phyloP scores from a whole-genome alignment of 2,888 invertebrate species.

The Hypolimnas misippus region DNA sequence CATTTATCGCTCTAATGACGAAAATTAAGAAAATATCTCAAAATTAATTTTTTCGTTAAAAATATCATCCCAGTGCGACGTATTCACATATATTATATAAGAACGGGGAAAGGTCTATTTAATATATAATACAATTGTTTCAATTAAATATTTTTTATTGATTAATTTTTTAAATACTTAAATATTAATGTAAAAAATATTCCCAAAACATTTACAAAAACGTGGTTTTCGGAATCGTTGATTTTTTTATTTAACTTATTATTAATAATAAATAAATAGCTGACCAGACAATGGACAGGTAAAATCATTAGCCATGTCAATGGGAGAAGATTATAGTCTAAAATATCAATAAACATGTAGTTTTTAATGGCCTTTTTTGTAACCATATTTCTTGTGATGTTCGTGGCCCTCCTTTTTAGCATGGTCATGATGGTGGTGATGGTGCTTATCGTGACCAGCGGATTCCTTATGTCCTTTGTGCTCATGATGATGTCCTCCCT shows the following conservation, averaged over 20 bases:
- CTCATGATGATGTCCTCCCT: constrained; percentile 91
- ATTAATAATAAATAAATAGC: constrained; percentile 46
- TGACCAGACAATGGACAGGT: constrained; percentile 38
- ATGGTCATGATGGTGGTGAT: constrained; percentile 88
- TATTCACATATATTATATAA: too few species aligned
- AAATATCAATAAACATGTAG: constrained; percentile 22
- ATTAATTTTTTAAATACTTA: constrained; percentile 30
- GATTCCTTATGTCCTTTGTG: constrained; percentile 91
- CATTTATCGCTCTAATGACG: too few species aligned
- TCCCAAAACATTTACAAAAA: constrained; percentile 6
- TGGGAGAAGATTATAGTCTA: constrained; percentile 26
- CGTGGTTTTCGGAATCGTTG: background rate
- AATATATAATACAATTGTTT: background rate
- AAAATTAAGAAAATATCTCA: too few species aligned
- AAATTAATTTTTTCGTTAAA: too few species aligned
- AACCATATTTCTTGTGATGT: constrained; percentile 91
- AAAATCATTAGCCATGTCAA: constrained; percentile 30
- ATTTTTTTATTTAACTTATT: constrained; percentile 32
- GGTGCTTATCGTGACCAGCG: constrained; percentile 90
- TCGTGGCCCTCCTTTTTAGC: constrained; percentile 92
- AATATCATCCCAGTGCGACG: too few species aligned
- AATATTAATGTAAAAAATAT: constrained; percentile 17
- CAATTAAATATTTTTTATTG: constrained; percentile 21
- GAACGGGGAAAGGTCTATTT: too few species aligned
- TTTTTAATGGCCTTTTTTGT: constrained; percentile 80